Evolutionary conservation across 2,113 vertebrate genomes (phyloP), one percentile per base, ranked within the genome.

Genomic region (Scopus umbretta): DNA sequence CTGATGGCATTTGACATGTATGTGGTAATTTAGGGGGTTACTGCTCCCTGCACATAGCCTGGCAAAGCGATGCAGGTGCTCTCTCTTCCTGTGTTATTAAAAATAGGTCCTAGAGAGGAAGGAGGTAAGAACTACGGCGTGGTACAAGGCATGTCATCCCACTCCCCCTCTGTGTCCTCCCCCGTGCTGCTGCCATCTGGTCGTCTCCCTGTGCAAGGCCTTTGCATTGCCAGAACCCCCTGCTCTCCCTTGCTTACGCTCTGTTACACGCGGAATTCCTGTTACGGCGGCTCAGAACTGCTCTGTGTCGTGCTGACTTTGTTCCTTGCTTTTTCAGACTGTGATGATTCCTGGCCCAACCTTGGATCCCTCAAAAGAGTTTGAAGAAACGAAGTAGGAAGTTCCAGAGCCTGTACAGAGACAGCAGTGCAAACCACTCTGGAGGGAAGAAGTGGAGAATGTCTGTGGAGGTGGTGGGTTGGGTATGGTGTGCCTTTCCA

Each of bases 331-430:
- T 34, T 97, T 98, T 32, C 98, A 99, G 99, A 99, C 99, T 1
- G 94, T 99, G 72, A 94, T 99, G 98, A 98, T 99, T 82, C 98
- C 99, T 34, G 99, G 98, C 40, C 99, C 99, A 3, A 65, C 96
- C 32, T 95, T 98, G 82, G 96, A 98, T 36, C 98, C 99, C 0
- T 96, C 97, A 4, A 95, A 99, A 55, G 98, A 99, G 52, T 98
- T 97, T 34, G 98, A 98, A 30, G 90, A 97, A 53, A 67, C 70
- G 27, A 97, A 95, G 76, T 96, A 97, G 80, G 93, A 98, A 66
- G 80, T 96, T 78, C 52, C 47, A 55, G 86, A 92, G 32, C 55
- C 97, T n/a, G 98, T 97, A 58, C 93, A 94, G 47, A 96, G 96
- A 7, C 98, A 98, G 96, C 97, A 96, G 96, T 56, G 89, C 62